Conservation (phyloP, 2,113 vertebrate species). For the Alouatta palliata region DNA sequence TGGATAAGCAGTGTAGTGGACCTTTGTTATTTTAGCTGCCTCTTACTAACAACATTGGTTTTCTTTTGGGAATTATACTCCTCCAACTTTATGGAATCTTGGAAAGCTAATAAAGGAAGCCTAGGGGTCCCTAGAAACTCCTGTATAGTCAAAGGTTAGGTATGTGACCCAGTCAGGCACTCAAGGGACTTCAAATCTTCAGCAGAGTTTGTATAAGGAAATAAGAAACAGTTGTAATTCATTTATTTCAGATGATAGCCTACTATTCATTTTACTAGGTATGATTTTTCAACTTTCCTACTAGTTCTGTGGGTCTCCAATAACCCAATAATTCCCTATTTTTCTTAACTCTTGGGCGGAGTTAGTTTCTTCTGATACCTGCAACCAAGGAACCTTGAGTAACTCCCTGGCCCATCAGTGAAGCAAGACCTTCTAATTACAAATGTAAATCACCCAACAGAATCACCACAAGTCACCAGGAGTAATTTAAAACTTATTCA, state of each 20-base stretch:
- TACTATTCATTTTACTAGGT: not conserved
- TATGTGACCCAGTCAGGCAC: not conserved
- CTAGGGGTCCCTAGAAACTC: not conserved
- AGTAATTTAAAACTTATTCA: not conserved
- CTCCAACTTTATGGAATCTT: not conserved
- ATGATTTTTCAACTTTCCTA: not conserved
- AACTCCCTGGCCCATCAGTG: not conserved
- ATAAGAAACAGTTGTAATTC: not conserved
- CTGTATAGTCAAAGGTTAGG: not conserved
- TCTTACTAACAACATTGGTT: not conserved
- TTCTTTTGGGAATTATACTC: slow-evolving; percentile 6
- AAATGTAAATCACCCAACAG: not conserved
- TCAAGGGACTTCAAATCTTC: not conserved
- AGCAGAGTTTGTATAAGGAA: slow-evolving; percentile 17
- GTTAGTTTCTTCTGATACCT: slow-evolving; percentile 30
- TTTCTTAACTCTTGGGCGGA: not conserved
- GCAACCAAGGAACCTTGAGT: not conserved
- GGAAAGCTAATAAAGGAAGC: not conserved
- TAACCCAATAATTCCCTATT: slow-evolving; percentile 4
- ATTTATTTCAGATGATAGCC: not conserved
- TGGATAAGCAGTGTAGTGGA: not conserved
- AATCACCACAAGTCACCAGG: not conserved
- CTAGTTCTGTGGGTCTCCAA: not conserved
- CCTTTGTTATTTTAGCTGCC: not conserved
- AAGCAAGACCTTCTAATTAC: not conserved